Base-by-base conservation (phyloP, 2,797 vertebrate genomes). In the Euthynnus affinis region DNA sequence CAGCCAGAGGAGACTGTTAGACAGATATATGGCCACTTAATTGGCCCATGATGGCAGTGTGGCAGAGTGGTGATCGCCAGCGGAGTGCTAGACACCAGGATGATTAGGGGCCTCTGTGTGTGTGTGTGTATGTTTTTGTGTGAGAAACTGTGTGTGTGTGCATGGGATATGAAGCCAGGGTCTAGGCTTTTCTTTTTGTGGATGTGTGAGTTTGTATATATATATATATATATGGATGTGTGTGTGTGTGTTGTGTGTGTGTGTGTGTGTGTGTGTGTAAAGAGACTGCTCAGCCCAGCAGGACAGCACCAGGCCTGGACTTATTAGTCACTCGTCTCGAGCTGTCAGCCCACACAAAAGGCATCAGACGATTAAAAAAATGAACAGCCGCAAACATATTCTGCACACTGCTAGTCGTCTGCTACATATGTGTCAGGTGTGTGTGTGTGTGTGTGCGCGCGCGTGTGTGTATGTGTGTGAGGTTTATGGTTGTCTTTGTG, bases 1-100 rank as follows among this genome's bases (percentile, higher is more conserved):
- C 92, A 92, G 93, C 93, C 92, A 88, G 89, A 89, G 89, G 90
- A 93, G 91, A 85, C 86, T 88, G 91, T 90, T 90, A 91, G 90
- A 94, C 93, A 94, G 93, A 95, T 93, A 95, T 95, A 95, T 93
- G 94, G 92, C 91, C 93, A 94, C 92, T 93, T 96, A 95, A 96
- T 95, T 95, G 94, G 93, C 90, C 94, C 94, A 95, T 96, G 94
- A 95, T 95, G 94, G 92, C 93, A 89, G 89, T 82, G 91, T 92
- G 88, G 93, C 86, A 84, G 90, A 93, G 93, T 92, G 91, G 90
- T 94, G 94, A 94, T 94, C 91, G 93, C 93, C 94, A 94, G 92
- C 78, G 85, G 92, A 94, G 94, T 92, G 91, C 93, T 89, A 92
- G 94, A 95, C 93, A 94, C 91, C 83, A 76, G 85, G 89, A 94